phyloP scores from a whole-genome alignment of 2,888 invertebrate species.

The Caenorhabditis imperialis region DNA sequence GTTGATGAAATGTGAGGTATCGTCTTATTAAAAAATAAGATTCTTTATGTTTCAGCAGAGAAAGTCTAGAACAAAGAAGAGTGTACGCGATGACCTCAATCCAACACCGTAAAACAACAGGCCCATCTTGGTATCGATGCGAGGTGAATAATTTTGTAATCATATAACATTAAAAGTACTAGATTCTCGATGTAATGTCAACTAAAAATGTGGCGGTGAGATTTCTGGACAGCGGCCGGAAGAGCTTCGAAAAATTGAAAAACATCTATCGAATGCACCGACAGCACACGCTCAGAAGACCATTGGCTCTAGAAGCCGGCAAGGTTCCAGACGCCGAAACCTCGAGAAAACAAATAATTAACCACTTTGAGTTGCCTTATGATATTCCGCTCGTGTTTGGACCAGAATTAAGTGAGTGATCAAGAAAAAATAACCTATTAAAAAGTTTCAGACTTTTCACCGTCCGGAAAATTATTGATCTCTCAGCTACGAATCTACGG shows the following conservation, averaged over 20 bases:
- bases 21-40: background rate
- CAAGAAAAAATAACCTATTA: no score
- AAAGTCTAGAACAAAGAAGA: background rate
- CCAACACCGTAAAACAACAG: background rate
- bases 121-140: background rate
- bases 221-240: background rate
- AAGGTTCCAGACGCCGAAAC: background rate
- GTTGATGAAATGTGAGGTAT: conserved; percentile 23
- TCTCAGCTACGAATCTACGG: no score
- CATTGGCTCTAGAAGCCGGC: background rate
- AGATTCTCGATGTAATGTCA: background rate
- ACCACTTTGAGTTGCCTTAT: conserved; percentile 4
- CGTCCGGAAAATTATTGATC: no score
- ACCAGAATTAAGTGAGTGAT: conserved; percentile 6
- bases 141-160: background rate
- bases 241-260: background rate
- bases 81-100: background rate
- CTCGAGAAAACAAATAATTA: background rate
- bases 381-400: conserved; percentile 19
- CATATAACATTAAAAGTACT: background rate
- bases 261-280: conserved; percentile 3
- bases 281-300: background rate
- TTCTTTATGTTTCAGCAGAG: background rate
- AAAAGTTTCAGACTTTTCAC: no score
- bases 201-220: background rate